Evolutionary conservation across 2,797 vertebrate genomes (phyloP).

Genomic region (Cygnus olor): DNA sequence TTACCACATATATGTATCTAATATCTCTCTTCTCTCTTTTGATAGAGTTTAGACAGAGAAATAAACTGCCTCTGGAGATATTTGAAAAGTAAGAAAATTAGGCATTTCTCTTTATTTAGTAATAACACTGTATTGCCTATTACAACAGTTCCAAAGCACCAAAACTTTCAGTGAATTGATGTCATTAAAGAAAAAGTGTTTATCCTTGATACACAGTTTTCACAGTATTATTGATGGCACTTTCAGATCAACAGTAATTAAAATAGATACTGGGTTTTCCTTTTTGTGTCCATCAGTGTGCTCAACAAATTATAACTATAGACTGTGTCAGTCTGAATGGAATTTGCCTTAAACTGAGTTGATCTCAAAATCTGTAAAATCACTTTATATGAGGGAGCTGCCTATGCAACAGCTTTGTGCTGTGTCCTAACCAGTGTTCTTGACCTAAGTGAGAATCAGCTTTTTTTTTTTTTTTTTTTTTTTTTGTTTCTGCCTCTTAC

Average conservation of each 20-base stretch:
- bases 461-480: neutral
- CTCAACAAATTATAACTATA: neutral
- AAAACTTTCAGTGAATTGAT: neutral
- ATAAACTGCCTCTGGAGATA: neutral
- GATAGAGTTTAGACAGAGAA: neutral
- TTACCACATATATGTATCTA: neutral
- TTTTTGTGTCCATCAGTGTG: neutral
- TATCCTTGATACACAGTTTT: neutral
- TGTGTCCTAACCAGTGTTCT: neutral
- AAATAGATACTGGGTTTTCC: neutral
- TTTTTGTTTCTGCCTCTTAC: neutral
- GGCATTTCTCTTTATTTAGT: neutral
- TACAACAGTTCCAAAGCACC: neutral
- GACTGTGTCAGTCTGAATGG: neutral
- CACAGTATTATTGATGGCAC: neutral
- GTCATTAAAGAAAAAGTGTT: neutral
- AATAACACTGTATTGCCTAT: neutral
- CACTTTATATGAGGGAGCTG: neutral
- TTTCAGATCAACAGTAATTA: neutral
- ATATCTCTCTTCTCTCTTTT: neutral
- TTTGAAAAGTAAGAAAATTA: slow-evolving; percentile 3
- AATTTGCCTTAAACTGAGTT: neutral
- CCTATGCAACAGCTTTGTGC: neutral
- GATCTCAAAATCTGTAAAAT: neutral
- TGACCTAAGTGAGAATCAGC: neutral